Conservation (phyloP, 2,888 invertebrate species). For the Cancer borealis region DNA sequence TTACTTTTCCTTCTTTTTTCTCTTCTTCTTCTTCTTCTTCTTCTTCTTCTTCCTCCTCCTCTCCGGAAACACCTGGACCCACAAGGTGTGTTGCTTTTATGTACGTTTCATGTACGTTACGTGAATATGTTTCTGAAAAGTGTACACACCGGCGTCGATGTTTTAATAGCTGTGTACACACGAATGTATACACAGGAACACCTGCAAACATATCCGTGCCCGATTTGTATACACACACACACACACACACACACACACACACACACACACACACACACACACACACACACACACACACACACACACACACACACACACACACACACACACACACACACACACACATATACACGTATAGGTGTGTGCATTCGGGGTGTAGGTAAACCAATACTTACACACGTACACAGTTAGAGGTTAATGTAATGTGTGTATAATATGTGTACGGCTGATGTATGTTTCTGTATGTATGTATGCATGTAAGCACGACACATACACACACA, state of each 20-base stretch:
- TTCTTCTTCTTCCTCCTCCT: neutral
- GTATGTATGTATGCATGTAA: conserved; percentile 23
- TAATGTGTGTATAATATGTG: neutral
- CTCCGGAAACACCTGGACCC: neutral
- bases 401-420: neutral
- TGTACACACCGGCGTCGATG: neutral
- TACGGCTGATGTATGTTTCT: neutral
- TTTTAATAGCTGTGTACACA: neutral
- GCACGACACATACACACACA: conserved; percentile 11
- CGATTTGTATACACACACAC: neutral
- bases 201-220: neutral
- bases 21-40: neutral
- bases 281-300: conserved; percentile 1
- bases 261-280: conserved; percentile 14
- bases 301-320: conserved; percentile 4
- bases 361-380: neutral
- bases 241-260: neutral
- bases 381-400: neutral
- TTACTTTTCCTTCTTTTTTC: neutral
- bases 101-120: neutral
- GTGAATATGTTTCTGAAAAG: neutral
- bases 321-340: neutral
- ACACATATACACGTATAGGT: neutral
- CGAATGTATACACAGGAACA: neutral
- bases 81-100: neutral